A percentile compares a stretch with the other conserved stretches of the same genome.
phyloP scores from a whole-genome alignment of 2,797 vertebrate species.

The Petrocephalus sullivani region DNA sequence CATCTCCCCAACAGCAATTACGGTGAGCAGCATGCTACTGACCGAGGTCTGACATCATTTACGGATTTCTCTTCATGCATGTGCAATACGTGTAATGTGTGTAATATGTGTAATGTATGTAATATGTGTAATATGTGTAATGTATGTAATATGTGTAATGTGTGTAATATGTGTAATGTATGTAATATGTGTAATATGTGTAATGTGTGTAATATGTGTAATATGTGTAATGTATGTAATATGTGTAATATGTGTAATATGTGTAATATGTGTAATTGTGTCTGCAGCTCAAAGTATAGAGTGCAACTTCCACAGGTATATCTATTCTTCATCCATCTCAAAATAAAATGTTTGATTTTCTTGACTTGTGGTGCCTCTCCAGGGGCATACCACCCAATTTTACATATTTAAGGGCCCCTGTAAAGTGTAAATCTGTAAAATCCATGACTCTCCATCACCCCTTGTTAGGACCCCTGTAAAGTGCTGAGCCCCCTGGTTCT shows the following conservation, averaged over 20 bases:
- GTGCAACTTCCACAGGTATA: neutral
- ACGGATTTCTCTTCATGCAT: neutral
- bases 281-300: neutral
- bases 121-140: neutral
- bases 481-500: too few relatives aligned
- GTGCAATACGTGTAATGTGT: neutral
- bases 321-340: too few relatives aligned
- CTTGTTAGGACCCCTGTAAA: too few relatives aligned
- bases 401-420: neutral
- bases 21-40: neutral
- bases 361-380: too few relatives aligned
- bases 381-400: neutral
- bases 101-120: neutral
- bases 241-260: neutral
- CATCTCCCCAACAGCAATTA: neutral
- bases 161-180: neutral
- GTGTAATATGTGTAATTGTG: too few relatives aligned
- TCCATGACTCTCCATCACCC: too few relatives aligned
- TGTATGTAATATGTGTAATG: neutral
- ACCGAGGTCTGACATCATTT: neutral
- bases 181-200: neutral
- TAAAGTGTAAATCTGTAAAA: neutral
- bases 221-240: neutral
- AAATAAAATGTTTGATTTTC: too few relatives aligned
- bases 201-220: too few relatives aligned